Evolutionary conservation across 35 echinoderm and acorn worm species (phyloP), one percentile per base, ranked within the genome.

Genomic region (Apostichopus parvimensis): DNA sequence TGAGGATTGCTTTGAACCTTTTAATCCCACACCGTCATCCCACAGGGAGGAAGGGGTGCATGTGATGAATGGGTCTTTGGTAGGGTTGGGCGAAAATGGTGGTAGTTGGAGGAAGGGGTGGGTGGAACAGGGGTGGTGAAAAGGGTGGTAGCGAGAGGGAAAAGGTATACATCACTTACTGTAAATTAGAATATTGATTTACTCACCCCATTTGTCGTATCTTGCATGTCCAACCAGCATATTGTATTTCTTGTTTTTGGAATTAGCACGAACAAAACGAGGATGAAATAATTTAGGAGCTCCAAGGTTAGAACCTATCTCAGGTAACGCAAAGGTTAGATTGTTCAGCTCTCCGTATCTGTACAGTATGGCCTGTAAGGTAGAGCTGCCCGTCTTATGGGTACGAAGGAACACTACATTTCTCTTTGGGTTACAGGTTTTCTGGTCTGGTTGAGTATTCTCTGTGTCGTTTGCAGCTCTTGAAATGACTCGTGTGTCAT

Each of bases 321-420:
- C 65, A 28, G 85, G 85, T 11, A 87, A 72, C 7, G 85, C 85
- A 68, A 87, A 87, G 57, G 85, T 18, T 20, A 87, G 65, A 23
- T 65, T 13, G 59, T 87, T 53, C 6, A 66, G n/a, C 15, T 87
- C 85, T 2, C 85, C 85, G 52, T 87, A 87, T 4, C 85, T 54
- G 28, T 66, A 72, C 5, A 87, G 9, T 57, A 87, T 87, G 57
- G 57, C 65, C 21, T 87, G 85, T 17, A 87, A 10, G 10, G 85
- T 87, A 52, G 58, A 66, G 15, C 85, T 87, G 10, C 85, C 85
- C 18, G 85, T 72, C 52, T 87, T 87, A 72, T 87, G 85, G 65
- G 85, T 87, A 12, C 65, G 57, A 4, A 87, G 62, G 57, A 87
- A 87, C 13, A 58, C 85, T 0, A 87, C 65, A 65, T 87, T 87